phyloP scores from a whole-genome alignment of 2,888 invertebrate genomes.

The Oxytorus armatus region DNA sequence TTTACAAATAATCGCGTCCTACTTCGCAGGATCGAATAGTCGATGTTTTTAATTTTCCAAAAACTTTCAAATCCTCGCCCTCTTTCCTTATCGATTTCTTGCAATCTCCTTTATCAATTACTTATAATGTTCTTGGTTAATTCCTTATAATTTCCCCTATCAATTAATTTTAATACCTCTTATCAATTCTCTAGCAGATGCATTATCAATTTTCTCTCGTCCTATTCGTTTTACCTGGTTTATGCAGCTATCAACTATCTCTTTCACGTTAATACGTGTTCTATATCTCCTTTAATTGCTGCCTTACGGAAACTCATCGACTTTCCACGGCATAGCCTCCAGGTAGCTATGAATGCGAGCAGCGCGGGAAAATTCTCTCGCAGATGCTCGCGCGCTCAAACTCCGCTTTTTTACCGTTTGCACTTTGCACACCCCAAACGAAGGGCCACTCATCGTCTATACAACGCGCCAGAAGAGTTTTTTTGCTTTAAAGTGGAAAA shows the following conservation, averaged over 20 bases:
- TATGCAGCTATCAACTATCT: neutral
- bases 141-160: neutral
- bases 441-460: slow-evolving; percentile 36
- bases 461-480: slow-evolving; percentile 29
- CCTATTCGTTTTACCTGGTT: neutral
- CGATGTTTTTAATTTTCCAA: neutral
- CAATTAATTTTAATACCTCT: neutral
- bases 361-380: slow-evolving; percentile 32
- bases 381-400: neutral
- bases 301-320: slow-evolving; percentile 31
- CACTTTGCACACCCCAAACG: slow-evolving; percentile 28
- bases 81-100: neutral
- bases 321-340: slow-evolving; percentile 20
- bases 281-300: slow-evolving; percentile 44
- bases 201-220: neutral
- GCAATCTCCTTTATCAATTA: no score
- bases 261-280: neutral
- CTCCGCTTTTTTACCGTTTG: slow-evolving; percentile 13
- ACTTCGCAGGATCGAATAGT: neutral
- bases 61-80: neutral
- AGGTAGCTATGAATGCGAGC: slow-evolving; percentile 22
- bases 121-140: neutral
- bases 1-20: slow-evolving; percentile 23
- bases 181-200: neutral
- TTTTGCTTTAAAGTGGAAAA: slow-evolving; percentile 45